These are phyloP conservation scores for Tragelaphus oryx DNA, from an alignment of 2,797 vertebrate species.

Conservation along the genomic window DNA sequence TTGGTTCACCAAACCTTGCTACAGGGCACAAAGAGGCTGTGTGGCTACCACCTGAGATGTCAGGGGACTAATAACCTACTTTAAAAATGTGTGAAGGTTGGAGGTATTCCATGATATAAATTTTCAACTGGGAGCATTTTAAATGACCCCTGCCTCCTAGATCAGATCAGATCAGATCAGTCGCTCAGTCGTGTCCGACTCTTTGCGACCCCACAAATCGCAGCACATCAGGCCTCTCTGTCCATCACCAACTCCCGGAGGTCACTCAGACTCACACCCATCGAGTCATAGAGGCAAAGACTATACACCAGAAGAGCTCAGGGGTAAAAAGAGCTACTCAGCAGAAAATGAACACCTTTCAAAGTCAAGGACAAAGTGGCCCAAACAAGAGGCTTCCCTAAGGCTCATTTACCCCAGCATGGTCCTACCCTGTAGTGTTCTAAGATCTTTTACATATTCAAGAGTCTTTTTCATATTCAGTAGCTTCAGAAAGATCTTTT, in stretches of 20 bases:
- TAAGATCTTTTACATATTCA: constrained; percentile 6
- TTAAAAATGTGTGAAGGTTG: neutral
- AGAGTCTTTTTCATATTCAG: neutral
- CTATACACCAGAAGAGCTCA: neutral
- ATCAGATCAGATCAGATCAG: no score
- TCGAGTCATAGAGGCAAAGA: neutral
- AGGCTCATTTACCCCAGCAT: neutral
- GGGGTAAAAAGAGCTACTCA: neutral
- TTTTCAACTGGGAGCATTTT: neutral
- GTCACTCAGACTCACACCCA: no score
- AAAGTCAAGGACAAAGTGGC: no score
- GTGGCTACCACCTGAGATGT: no score
- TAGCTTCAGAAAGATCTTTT: constrained; percentile 15
- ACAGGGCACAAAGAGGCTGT: neutral
- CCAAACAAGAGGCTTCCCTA: neutral
- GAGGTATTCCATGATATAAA: neutral
- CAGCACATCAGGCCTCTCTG: no score
- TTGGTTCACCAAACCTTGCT: neutral
- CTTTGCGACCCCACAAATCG: no score
- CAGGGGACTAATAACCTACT: neutral
- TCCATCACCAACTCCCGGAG: no score
- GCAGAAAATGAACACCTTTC: neutral
- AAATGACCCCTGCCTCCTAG: neutral
- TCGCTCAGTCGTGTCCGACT: no score
- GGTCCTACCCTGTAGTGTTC: neutral